Evolutionary conservation across 2,113 vertebrate genomes (phyloP).

Genomic region (Aptenodytes forsteri): DNA sequence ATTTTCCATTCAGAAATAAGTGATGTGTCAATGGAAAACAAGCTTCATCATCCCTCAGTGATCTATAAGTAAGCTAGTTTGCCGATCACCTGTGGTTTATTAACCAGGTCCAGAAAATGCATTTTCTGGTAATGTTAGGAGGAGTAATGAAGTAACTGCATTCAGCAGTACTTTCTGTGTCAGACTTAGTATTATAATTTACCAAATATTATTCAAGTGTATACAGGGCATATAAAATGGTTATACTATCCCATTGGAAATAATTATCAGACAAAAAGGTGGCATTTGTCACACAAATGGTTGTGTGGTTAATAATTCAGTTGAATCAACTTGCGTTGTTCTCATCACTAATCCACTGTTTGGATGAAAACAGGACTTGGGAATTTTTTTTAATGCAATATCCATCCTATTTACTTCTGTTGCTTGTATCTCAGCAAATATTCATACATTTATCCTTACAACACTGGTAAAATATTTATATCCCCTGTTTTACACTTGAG

Average conservation of each 20-base stretch:
- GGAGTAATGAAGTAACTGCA: not conserved
- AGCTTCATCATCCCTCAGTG: not conserved
- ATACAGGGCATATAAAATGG: not conserved
- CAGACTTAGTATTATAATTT: not conserved
- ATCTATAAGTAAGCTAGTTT: not conserved
- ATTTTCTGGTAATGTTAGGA: not conserved
- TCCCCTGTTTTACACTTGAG: not conserved
- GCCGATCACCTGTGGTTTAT: not conserved
- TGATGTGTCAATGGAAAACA: slow-evolving; percentile 1
- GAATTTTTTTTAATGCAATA: not conserved
- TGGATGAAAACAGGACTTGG: not conserved
- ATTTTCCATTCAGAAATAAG: slow-evolving; percentile 16
- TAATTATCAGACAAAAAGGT: not conserved
- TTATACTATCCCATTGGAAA: not conserved
- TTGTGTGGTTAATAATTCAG: not conserved
- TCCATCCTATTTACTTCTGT: not conserved
- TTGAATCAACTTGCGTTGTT: not conserved
- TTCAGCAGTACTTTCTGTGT: not conserved
- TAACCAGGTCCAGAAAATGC: not conserved
- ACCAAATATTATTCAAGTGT: not conserved
- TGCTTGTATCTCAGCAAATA: not conserved
- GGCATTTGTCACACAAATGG: not conserved
- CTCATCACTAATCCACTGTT: fast-evolving
- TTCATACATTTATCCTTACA: not conserved
- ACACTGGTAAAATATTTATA: not conserved